These are phyloP conservation scores for Manis pentadactyla DNA, from an alignment of 2,797 vertebrate species.

Conservation along the genomic window DNA sequence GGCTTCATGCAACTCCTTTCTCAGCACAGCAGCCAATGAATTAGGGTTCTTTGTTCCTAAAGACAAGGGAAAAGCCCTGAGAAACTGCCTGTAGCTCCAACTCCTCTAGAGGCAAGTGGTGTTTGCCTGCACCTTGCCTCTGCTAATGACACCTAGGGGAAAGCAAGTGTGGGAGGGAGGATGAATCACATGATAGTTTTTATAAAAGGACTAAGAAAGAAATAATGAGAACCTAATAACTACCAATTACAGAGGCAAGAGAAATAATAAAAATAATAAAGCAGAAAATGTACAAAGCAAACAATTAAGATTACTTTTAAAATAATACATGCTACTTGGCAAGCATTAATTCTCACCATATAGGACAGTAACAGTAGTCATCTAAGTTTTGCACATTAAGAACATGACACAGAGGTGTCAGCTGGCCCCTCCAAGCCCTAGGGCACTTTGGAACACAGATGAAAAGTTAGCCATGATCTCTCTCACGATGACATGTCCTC, in stretches of 20 bases:
- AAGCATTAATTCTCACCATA: conserved; percentile 44
- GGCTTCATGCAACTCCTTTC: background rate
- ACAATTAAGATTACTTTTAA: conserved; percentile 73
- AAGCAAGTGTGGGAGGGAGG: background rate
- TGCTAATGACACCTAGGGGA: background rate
- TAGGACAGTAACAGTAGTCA: background rate
- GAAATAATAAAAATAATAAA: conserved; percentile 78
- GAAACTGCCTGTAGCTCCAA: conserved; percentile 39
- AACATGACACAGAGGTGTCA: background rate
- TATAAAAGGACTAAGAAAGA: conserved; percentile 71
- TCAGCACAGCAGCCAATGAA: conserved; percentile 24
- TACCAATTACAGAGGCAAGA: conserved; percentile 70
- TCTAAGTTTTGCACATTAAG: background rate
- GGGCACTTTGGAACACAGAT: background rate
- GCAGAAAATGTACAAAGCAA: conserved; percentile 72
- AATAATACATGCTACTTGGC: conserved; percentile 51
- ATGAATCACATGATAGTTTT: conserved; percentile 63
- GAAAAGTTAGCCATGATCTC: background rate
- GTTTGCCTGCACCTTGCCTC: conserved; percentile 38
- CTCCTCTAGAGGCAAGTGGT: background rate
- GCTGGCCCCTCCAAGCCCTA: background rate
- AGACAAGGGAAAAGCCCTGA: conserved; percentile 19
- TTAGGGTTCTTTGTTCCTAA: background rate
- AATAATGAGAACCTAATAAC: conserved; percentile 68
- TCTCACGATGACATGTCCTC: background rate